These are phyloP conservation scores for Drosophila persimilis DNA, from an alignment of 1,140 invertebrate species.

Conservation along the genomic window DNA sequence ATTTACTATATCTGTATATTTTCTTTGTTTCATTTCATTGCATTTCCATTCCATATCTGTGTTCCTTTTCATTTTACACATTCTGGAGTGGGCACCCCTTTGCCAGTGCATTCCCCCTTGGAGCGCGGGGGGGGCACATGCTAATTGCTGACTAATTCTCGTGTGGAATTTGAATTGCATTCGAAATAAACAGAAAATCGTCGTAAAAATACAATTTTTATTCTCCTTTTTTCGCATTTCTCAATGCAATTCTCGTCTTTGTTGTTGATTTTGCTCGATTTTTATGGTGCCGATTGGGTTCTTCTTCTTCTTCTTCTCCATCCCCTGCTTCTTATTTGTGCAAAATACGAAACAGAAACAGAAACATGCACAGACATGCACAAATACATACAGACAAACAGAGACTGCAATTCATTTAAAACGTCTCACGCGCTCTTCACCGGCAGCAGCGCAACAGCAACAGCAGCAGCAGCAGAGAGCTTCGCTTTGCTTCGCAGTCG, in stretches of 20 bases:
- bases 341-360: slow-evolving; percentile 29
- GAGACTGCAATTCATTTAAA: slow-evolving; percentile 71
- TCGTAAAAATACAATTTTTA: slow-evolving; percentile 32
- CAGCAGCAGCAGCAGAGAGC: slow-evolving; percentile 13
- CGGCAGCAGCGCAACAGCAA: slow-evolving; percentile 14
- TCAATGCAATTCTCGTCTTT: slow-evolving; percentile 31
- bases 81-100: no score
- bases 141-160: slow-evolving; percentile 62
- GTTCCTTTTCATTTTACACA: no score
- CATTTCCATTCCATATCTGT: no score
- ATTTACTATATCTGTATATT: no score
- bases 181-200: slow-evolving; percentile 20
- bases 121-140: slow-evolving; percentile 12
- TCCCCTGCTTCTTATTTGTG: slow-evolving; percentile 20
- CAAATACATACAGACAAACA: slow-evolving; percentile 27
- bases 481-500: no score
- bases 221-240: slow-evolving; percentile 18
- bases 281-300: slow-evolving; percentile 38
- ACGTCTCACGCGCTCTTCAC: slow-evolving; percentile 48
- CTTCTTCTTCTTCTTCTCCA: slow-evolving; percentile 40
- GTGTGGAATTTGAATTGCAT: slow-evolving; percentile 44
- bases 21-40: no score
- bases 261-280: slow-evolving; percentile 44
- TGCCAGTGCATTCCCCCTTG: not conserved
- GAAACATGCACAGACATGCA: slow-evolving; percentile 34